phyloP scores from a whole-genome alignment of 2,797 vertebrate species.

The Sparidentex hasta region DNA sequence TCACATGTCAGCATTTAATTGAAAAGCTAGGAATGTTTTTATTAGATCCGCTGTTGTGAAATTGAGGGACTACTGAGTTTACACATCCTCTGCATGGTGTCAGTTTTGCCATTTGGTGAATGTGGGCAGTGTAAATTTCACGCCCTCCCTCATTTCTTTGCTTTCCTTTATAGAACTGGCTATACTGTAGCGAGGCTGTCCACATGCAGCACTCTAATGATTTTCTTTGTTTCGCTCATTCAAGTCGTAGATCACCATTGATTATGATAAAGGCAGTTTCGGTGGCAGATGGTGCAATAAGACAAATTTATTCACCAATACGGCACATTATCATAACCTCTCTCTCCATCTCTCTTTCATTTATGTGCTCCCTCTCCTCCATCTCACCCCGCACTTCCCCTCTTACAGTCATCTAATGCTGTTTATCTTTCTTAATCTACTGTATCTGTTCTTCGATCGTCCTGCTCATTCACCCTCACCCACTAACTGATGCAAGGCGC shows the following conservation, averaged over 20 bases:
- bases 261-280: conserved; percentile 49
- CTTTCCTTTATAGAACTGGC: conserved; percentile 59
- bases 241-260: conserved; percentile 48
- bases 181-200: conserved; percentile 26
- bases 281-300: conserved; percentile 62
- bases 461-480: conserved; percentile 43
- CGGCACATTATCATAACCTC: conserved; percentile 27
- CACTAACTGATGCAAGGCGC: conserved; percentile 74
- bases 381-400: conserved; percentile 12
- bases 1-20: conserved; percentile 33
- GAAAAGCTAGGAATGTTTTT: conserved; percentile 25
- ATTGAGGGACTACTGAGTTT: conserved; percentile 60
- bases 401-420: conserved; percentile 46
- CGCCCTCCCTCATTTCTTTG: conserved; percentile 50
- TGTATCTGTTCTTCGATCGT: conserved; percentile 70
- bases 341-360: conserved; percentile 35
- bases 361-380: conserved; percentile 16
- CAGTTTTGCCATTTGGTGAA: conserved; percentile 83
- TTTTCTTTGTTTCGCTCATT: conserved; percentile 62
- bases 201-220: conserved; percentile 36
- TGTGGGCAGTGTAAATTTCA: conserved; percentile 84
- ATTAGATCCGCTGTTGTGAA: conserved; percentile 39
- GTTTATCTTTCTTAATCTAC: conserved; percentile 69
- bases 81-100: conserved; percentile 76
- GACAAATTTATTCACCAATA: conserved; percentile 54